Evolutionary conservation across 92 coral and sea anemone species (phyloP).

Genomic region (Phymanthus crucifer): DNA sequence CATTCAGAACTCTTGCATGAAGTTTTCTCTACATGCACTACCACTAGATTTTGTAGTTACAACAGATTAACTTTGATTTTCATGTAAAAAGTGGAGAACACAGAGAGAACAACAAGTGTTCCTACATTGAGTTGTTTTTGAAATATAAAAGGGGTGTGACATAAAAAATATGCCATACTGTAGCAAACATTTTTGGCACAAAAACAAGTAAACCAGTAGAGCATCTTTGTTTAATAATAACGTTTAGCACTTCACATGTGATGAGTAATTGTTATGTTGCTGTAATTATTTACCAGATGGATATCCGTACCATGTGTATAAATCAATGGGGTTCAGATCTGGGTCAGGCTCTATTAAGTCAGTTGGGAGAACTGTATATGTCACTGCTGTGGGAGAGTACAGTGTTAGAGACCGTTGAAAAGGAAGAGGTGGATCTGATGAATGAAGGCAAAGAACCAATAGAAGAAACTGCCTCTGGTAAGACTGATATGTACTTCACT

Average conservation of each 20-base stretch:
- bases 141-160: too few species aligned
- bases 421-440: slow-evolving; percentile 35
- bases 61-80: too few species aligned
- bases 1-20: too few species aligned
- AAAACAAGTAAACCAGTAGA: too few species aligned
- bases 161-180: too few species aligned
- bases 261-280: neutral
- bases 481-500: neutral
- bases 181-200: too few species aligned
- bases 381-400: slow-evolving; percentile 96
- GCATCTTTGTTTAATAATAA: neutral
- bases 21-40: too few species aligned
- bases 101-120: too few species aligned
- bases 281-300: slow-evolving; percentile 48
- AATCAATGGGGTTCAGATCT: slow-evolving; percentile 94
- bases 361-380: slow-evolving; percentile 78
- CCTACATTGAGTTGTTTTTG: too few species aligned
- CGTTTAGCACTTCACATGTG: neutral
- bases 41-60: too few species aligned
- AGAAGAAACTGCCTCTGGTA: slow-evolving; percentile 13
- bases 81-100: too few species aligned
- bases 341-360: slow-evolving; percentile 67
- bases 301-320: slow-evolving; percentile 84
- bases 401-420: slow-evolving; percentile 66
- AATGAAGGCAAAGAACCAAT: slow-evolving; percentile 33